Percentiles rank a stretch among this genome's conserved stretches.
These are phyloP conservation scores for Rutilus rutilus DNA, from an alignment of 2,113 vertebrate species.

Conservation along the genomic window DNA sequence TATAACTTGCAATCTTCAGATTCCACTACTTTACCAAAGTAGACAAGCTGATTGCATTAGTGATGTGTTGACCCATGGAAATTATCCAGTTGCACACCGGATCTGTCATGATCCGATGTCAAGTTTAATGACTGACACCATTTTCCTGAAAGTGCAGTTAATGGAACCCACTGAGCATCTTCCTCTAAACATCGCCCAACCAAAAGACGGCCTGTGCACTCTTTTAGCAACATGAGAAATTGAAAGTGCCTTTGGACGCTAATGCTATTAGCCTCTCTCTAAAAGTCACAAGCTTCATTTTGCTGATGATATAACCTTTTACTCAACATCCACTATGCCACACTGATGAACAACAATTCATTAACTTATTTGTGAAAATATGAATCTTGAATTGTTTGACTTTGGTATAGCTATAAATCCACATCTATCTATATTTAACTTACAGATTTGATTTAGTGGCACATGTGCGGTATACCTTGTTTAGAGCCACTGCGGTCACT, in stretches of 20 bases:
- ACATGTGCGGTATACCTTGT: slow-evolving; percentile 79
- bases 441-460: background rate
- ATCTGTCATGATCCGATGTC: slow-evolving; percentile 23
- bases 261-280: slow-evolving; percentile 24
- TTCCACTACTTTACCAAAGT: slow-evolving; percentile 26
- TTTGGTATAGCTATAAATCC: no score
- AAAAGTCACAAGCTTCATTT: slow-evolving; percentile 23
- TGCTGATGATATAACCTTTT: background rate
- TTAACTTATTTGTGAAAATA: background rate
- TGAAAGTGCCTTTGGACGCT: slow-evolving; percentile 36
- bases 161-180: slow-evolving; percentile 19
- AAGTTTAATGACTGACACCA: slow-evolving; percentile 39
- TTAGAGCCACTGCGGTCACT: slow-evolving; percentile 92
- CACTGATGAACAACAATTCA: background rate
- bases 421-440: background rate
- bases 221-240: slow-evolving; percentile 33
- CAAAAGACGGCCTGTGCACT: background rate
- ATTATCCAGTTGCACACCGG: slow-evolving; percentile 3
- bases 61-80: slow-evolving; percentile 28
- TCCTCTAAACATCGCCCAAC: background rate
- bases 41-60: slow-evolving; percentile 23
- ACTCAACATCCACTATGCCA: background rate
- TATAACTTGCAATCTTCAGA: slow-evolving; percentile 6
- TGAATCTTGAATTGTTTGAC: background rate
- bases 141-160: slow-evolving; percentile 29